A percentile compares a stretch with the other conserved stretches of the same genome.
Evolutionary conservation across 2,797 vertebrate genomes (phyloP).

Genomic region (Pangasius macronema): DNA sequence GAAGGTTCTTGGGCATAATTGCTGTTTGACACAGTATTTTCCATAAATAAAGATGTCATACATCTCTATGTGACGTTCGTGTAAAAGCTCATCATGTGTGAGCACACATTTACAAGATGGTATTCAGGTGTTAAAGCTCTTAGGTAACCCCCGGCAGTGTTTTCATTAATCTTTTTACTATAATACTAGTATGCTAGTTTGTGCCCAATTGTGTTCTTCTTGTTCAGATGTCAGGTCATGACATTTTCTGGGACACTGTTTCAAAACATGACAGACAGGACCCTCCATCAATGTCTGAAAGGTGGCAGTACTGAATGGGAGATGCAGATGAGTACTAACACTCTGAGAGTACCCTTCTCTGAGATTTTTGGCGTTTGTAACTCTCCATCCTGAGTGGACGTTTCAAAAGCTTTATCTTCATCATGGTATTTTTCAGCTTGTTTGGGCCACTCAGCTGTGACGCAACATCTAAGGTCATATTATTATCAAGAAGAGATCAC

Average conservation of each 20-base stretch:
- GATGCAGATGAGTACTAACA: background rate
- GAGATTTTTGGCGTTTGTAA: background rate
- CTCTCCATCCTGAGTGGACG: background rate
- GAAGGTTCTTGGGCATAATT: background rate
- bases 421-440: background rate
- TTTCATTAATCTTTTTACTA: background rate
- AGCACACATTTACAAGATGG: background rate
- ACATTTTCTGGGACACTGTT: background rate
- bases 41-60: background rate
- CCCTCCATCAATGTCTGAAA: background rate
- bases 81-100: background rate
- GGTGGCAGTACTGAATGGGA: background rate
- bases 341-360: background rate
- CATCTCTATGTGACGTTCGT: too few relatives aligned
- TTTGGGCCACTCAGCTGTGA: background rate
- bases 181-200: background rate
- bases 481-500: background rate
- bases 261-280: background rate
- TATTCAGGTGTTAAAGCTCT: background rate
- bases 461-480: background rate
- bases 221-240: background rate
- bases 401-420: background rate
- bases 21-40: background rate
- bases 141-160: background rate
- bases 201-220: too few relatives aligned